Base-by-base conservation (phyloP, 1,140 invertebrate species). In the Bombus sibiricus region DNA sequence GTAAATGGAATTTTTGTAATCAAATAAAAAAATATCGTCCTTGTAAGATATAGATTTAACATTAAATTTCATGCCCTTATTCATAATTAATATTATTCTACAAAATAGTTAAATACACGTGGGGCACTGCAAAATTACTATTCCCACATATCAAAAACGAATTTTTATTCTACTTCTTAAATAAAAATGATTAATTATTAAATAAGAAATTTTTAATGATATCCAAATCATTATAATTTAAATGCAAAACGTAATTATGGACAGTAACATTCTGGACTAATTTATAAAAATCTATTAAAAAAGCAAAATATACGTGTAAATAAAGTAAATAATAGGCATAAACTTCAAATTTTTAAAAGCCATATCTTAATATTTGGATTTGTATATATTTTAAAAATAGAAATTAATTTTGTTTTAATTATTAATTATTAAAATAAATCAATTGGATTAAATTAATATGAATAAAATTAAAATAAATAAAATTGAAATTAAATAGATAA, bases 401-500 rank as follows among this genome's bases (percentile, higher is more conserved):
- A 28, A 62, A 62, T 62, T 62, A 62, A 62, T 62, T 62, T n/a
- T 62, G 10, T 62, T 62, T 62, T n/a, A 62, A n/a, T n/a, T n/a
- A 62, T 1, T n/a, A n/a, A 62, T 62, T 62, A 62, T n/a, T 62
- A 62, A n/a, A 62, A 62, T 62, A 62, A 62, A n/a, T 62, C 12
- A 62, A 39, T 68, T 68, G 34, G 2, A 37, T 25, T 69, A 13
- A 39, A 66, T 62, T 62, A 39, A 69, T 28, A 69, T 1, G 0
- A 15, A n/a, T 9, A n/a, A 41, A 25, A 37, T 32, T 22, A 18
- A 34, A 68, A 68, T 68, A 37, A 68, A 47, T 22, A 73, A 68
- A 57, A 37, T 77, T 83, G 2, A 25, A 76, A 66, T 74, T 66
- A 66, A 25, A 39, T 41, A n/a, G n/a, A 8, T 76, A n/a, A 78